Conservation (phyloP, 2,113 vertebrate species). For the Marmota flaviventris region DNA sequence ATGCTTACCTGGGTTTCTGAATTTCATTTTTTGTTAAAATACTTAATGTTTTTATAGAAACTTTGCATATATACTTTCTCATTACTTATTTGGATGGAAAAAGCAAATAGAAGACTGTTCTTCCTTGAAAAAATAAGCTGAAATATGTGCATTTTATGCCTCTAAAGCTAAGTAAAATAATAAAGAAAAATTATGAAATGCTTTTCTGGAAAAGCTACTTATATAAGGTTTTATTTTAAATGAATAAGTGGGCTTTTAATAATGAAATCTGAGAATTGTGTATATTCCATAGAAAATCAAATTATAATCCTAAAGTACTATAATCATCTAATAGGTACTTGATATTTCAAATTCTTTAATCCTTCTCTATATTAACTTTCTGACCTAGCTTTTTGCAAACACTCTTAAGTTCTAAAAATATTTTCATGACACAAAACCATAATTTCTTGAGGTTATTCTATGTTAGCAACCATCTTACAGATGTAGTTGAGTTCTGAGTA, state of each 20-base stretch:
- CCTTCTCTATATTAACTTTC: conserved; percentile 75
- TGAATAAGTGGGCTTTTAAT: conserved; percentile 52
- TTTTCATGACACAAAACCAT: conserved; percentile 59
- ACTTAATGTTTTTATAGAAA: conserved; percentile 43
- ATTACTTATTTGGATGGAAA: conserved; percentile 49
- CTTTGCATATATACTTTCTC: conserved; percentile 25
- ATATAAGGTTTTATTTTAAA: conserved; percentile 63
- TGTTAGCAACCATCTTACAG: conserved; percentile 59
- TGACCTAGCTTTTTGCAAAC: conserved; percentile 74
- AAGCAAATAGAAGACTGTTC: neutral
- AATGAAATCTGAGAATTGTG: conserved; percentile 68
- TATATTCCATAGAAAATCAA: conserved; percentile 76
- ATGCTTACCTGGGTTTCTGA: conserved; percentile 53
- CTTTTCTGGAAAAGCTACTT: conserved; percentile 59
- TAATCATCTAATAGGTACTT: conserved; percentile 66
- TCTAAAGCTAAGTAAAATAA: conserved; percentile 59
- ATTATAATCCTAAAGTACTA: conserved; percentile 72
- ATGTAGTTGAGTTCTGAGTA: conserved; percentile 38
- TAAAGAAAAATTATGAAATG: conserved; percentile 62
- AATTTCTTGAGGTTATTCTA: conserved; percentile 54
- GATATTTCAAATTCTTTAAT: conserved; percentile 77
- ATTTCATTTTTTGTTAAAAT: conserved; percentile 59
- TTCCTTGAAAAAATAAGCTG: neutral
- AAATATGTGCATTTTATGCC: conserved; percentile 8
- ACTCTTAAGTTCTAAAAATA: conserved; percentile 70